A percentile compares a stretch with the other conserved stretches of the same genome.
Conservation (phyloP, 2,888 invertebrate species). For the Yponomeuta plumbellus region DNA sequence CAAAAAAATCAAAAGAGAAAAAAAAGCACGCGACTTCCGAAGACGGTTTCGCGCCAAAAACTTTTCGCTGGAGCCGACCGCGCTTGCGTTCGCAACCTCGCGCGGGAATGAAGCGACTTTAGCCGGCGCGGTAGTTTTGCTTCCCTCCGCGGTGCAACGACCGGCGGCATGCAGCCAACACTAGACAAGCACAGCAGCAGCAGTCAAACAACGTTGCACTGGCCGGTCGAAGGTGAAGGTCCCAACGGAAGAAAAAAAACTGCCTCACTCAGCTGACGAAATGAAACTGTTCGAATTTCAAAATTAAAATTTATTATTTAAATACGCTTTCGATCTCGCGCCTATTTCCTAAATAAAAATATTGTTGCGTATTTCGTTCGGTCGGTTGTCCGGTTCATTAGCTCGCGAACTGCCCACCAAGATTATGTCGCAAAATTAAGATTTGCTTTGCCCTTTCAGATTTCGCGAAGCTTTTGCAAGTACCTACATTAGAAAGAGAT, state of each 20-base stretch:
- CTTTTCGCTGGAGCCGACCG: conserved; percentile 14
- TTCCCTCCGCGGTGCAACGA: conserved; percentile 21
- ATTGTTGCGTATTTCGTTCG: neutral
- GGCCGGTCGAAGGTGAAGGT: conserved; percentile 24
- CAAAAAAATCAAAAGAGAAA: conserved; percentile 13
- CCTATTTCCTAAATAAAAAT: neutral
- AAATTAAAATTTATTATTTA: neutral
- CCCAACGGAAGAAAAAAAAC: conserved; percentile 10
- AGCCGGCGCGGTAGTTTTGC: conserved; percentile 23
- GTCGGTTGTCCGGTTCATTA: neutral
- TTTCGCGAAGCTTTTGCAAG: neutral
- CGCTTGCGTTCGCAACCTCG: conserved; percentile 21
- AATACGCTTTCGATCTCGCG: neutral
- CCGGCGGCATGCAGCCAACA: conserved; percentile 15
- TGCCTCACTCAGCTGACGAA: neutral
- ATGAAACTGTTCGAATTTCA: neutral
- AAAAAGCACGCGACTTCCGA: conserved; percentile 9
- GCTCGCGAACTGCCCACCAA: neutral
- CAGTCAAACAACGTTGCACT: conserved; percentile 16
- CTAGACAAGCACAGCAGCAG: conserved; percentile 15
- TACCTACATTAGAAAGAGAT: too few relatives aligned
- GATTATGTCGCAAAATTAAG: conserved; percentile 1
- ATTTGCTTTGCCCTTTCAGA: neutral
- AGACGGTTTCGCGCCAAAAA: conserved; percentile 21
- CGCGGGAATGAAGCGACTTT: conserved; percentile 19